Evolutionary conservation across 2,113 vertebrate genomes (phyloP).

Genomic region (Hepsetus odoe): DNA sequence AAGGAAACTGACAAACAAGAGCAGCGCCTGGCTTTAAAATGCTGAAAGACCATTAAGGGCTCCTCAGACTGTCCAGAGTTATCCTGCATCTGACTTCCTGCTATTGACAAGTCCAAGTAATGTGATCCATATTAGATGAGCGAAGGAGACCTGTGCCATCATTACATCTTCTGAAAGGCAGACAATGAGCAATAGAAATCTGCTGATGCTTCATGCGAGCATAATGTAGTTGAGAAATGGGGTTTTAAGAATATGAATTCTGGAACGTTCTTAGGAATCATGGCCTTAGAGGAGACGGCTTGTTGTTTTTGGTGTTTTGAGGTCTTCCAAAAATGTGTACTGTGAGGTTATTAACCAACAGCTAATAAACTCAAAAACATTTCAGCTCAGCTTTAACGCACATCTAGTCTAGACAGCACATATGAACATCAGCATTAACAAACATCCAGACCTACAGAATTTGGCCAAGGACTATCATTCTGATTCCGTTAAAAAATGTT

Average conservation of each 20-base stretch:
- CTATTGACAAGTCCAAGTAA: neutral
- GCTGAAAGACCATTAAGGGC: neutral
- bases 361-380: no score
- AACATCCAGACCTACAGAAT: no score
- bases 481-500: no score
- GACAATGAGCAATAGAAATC: neutral
- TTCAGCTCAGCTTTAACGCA: no score
- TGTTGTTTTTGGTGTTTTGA: neutral
- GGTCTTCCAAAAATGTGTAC: neutral
- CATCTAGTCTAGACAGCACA: no score
- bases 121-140: conserved; percentile 34
- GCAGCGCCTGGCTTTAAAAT: neutral
- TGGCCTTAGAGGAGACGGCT: neutral
- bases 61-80: neutral
- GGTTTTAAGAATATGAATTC: neutral
- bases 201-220: neutral
- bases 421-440: no score
- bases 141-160: neutral
- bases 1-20: neutral
- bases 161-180: conserved; percentile 18
- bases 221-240: neutral
- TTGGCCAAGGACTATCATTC: no score
- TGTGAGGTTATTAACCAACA: no score
- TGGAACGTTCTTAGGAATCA: neutral
- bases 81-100: neutral